Evolutionary conservation across 2,797 vertebrate species (phyloP), one percentile per base, ranked within the genome.

Genomic region (Phrynocephalus guinanensis): DNA sequence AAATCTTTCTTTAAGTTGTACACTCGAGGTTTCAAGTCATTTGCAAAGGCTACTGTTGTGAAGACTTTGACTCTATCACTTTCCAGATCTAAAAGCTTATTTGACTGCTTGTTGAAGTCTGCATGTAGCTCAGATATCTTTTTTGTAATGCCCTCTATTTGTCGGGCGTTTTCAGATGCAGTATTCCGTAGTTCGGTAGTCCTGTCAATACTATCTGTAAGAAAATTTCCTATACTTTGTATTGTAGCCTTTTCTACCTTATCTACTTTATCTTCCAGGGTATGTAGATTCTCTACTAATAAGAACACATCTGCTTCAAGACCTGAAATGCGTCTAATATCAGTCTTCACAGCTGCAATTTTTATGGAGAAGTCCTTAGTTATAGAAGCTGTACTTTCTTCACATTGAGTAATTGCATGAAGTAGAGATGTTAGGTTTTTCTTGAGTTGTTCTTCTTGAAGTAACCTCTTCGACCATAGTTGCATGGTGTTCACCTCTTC

Each of bases 11-110:
- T 97, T 63, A 99, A 96, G 63, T 96, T 94, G n/a, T 97, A 95
- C 0, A 99, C 96, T 87, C 98, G 99, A 20, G 99, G 99, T 92
- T 98, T 98, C 30, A 99, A 97, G 92, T 99, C 98, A 11, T 96
- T 96, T 87, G 98, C 98, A 89, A 99, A 99, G 11, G 96, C 97
- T 87, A 98, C 95, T 0, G 98, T 98, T 83, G 97, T 97, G 38
- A 98, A 91, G 90, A 99, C 90, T 88, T 98, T 99, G 3, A 98
- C 98, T 86, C 98, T 96, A 87, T 97, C 96, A 66, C 97, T 95
- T 96, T 99, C 98, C 3, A 99, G 96, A 90, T 95, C 96, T 93
- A 95, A 70, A 94, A 99, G 87, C 15, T 95, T 97, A 2, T 97
- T 93, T 0, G 97, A 95, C 38, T 98, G 95, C 87, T 94, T 94